Base-by-base conservation (phyloP, 2,113 vertebrate genomes). In the Siphamia tubifer region DNA sequence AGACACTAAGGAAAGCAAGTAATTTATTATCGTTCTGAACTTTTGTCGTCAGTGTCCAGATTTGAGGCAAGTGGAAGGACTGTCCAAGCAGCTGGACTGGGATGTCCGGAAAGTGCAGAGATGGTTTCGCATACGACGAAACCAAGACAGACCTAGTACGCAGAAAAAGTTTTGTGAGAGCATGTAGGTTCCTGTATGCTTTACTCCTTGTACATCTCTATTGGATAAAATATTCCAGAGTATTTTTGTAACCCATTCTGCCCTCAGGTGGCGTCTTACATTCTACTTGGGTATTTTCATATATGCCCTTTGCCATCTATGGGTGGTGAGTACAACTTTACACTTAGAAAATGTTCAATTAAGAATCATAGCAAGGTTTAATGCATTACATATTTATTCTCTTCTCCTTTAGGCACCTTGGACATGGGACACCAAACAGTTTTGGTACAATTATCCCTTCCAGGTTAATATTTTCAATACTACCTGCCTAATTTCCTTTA, bases 41-140 rank as follows among this genome's bases (percentile, higher is more conserved):
- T 71, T 23, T 74, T 19, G 6, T 54, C 64, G 28, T 44, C 57
- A 98, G 96, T 88, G 92, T 84, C 95, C 94, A 24, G 95, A 97
- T 81, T 90, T 92, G 16, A 96, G 92, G 81, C 93, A 96, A 54
- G 54, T 98, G 78, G 94, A 96, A 56, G 96, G 95, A 19, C 94
- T 98, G 11, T 96, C 95, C 57, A 98, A 98, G 74, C 96, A 98
- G 85, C 88, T 98, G 88, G 96, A 98, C 91, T 97, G 95, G 96
- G 96, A 98, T 73, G 94, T 95, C 0, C 93, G 94, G 58, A 97
- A 93, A 88, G 95, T 98, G 68, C 93, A 98, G 57, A 94, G 94
- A n/a, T 98, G 96, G 96, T 97, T 98, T 91, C 92, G 95, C 13
- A 86, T 96, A 52, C 94, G 96, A 28, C 92, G 96, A 61, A 96